These are phyloP conservation scores for Drosophila quadrilineata DNA, from an alignment of 1,140 invertebrate species.

Conservation along the genomic window DNA sequence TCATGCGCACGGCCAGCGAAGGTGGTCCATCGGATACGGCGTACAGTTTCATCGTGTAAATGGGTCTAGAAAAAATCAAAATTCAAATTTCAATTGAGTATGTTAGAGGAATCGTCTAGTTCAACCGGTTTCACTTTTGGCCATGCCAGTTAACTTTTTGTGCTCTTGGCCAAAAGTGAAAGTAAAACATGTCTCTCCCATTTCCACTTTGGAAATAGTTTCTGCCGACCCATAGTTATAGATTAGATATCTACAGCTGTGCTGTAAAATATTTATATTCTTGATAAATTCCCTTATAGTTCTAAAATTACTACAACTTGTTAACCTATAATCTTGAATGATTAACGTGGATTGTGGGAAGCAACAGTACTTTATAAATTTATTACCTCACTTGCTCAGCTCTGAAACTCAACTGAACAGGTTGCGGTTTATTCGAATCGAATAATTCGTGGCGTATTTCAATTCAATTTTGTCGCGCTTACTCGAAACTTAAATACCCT, in stretches of 20 bases:
- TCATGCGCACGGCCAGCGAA: conserved; percentile 87
- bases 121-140: conserved; percentile 52
- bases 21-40: conserved; percentile 88
- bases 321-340: no score
- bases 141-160: conserved; percentile 21
- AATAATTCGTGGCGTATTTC: no score
- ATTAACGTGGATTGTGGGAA: no score
- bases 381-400: conserved; percentile 34
- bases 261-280: conserved; percentile 34
- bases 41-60: conserved; percentile 85
- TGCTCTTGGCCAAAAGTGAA: conserved; percentile 45
- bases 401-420: conserved; percentile 39
- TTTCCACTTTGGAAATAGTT: conserved; percentile 46
- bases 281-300: not conserved
- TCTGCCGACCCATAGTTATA: no score
- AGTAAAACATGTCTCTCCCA: conserved; percentile 41
- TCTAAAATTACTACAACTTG: no score
- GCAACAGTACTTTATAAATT: no score
- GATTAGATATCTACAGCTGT: no score
- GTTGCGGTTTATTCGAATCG: conserved; percentile 19
- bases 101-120: conserved; percentile 11
- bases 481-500: conserved; percentile 16
- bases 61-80: conserved; percentile 42
- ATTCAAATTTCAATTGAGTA: conserved; percentile 8
- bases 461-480: no score